Conservation (phyloP, 2,113 vertebrate genomes). For the Dipodomys spectabilis region DNA sequence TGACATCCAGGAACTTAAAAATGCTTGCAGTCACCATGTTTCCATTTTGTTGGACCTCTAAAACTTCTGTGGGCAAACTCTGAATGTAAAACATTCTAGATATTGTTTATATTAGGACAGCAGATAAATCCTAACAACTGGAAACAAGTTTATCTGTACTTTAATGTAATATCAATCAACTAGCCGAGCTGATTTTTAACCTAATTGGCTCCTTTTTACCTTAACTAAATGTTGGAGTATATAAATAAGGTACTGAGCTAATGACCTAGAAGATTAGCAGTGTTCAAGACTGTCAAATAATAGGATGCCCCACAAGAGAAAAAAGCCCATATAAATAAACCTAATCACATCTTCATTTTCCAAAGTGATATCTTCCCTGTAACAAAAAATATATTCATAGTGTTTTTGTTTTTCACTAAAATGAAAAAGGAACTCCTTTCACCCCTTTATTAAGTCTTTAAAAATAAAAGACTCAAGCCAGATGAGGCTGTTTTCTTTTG, state of each 20-base stretch:
- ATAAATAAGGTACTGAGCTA: neutral
- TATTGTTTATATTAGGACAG: constrained; percentile 5
- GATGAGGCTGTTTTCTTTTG: constrained; percentile 43
- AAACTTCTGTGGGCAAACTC: constrained; percentile 5
- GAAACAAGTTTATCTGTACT: constrained; percentile 38
- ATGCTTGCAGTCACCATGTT: neutral
- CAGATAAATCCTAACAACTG: constrained; percentile 7
- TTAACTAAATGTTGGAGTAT: neutral
- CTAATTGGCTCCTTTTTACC: constrained; percentile 16
- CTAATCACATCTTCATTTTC: constrained; percentile 8
- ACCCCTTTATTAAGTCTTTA: neutral
- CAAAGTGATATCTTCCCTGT: neutral
- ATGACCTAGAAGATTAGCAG: neutral
- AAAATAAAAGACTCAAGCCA: constrained; percentile 42
- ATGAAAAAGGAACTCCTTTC: neutral
- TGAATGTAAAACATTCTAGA: neutral
- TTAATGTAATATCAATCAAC: constrained; percentile 36
- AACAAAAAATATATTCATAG: neutral
- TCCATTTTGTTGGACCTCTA: neutral
- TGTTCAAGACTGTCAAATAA: neutral
- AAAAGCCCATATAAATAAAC: neutral
- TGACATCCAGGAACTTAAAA: constrained; percentile 34
- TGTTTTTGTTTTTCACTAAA: neutral
- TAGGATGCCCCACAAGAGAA: neutral
- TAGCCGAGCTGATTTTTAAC: neutral